phyloP scores from a whole-genome alignment of 37 sponge, comb jelly and placozoan genomes.

The Hexactinellida sp. region DNA sequence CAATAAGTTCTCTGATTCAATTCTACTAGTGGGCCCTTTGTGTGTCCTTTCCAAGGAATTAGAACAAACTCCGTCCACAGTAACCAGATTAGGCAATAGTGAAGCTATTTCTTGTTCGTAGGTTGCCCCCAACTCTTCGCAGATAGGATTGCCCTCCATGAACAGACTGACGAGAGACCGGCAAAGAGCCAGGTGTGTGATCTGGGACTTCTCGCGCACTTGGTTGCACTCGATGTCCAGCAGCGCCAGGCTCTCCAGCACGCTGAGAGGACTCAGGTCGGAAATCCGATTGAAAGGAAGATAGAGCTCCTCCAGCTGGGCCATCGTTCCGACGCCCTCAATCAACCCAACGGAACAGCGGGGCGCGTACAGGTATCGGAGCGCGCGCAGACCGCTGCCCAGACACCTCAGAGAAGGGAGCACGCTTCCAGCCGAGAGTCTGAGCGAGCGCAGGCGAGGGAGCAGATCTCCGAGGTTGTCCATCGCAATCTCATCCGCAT shows the following conservation, averaged over 20 bases:
- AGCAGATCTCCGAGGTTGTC: neutral
- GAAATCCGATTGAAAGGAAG: neutral
- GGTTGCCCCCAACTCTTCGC: neutral
- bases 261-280: neutral
- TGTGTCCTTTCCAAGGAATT: neutral
- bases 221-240: neutral
- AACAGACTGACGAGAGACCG: neutral
- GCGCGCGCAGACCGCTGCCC: neutral
- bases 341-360: neutral
- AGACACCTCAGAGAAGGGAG: neutral
- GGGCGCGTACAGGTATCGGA: neutral
- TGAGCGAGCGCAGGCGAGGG: neutral
- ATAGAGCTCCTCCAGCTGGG: neutral
- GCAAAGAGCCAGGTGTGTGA: constrained; percentile 1
- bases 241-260: neutral
- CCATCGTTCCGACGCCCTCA: neutral
- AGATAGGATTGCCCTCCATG: neutral
- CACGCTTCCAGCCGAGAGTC: neutral
- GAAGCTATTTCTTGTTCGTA: neutral
- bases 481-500: neutral
- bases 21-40: neutral
- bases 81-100: neutral
- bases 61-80: neutral
- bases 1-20: neutral
- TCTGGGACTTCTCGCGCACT: neutral